Conservation (phyloP, 2,888 invertebrate genomes). For the Aporophyla nigra region DNA sequence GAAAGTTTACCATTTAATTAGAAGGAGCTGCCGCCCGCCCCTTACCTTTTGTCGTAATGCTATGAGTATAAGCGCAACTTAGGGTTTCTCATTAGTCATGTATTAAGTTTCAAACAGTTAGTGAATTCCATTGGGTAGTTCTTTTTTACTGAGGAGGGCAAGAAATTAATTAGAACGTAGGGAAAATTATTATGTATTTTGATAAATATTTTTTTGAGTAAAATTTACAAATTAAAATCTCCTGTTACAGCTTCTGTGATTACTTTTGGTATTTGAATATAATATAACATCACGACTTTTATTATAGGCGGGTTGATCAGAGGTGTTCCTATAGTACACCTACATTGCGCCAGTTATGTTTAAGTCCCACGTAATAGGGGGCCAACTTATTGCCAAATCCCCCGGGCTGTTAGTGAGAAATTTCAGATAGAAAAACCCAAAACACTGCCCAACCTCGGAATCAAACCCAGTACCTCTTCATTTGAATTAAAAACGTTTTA, state of each 20-base stretch:
- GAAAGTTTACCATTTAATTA: conserved; percentile 91
- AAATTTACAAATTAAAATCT: background rate
- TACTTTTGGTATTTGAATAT: background rate
- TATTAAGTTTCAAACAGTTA: conserved; percentile 78
- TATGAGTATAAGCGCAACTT: conserved; percentile 84
- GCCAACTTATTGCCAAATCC: too few relatives aligned
- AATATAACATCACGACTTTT: too few relatives aligned
- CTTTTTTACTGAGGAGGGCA: conserved; percentile 1
- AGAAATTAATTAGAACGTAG: conserved; percentile 2
- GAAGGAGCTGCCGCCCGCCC: conserved; percentile 83
- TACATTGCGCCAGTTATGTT: too few relatives aligned
- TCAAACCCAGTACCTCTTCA: too few relatives aligned
- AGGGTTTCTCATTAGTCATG: conserved; percentile 85
- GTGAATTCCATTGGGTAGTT: conserved; percentile 35
- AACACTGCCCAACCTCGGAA: too few relatives aligned
- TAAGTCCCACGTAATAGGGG: too few relatives aligned
- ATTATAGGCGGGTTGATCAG: too few relatives aligned
- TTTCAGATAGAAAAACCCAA: too few relatives aligned
- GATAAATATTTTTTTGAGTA: background rate
- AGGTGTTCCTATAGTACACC: too few relatives aligned
- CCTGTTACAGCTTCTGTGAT: background rate
- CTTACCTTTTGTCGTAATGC: conserved; percentile 86
- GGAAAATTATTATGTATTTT: background rate
- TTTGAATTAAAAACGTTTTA: too few relatives aligned
- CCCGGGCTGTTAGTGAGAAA: too few relatives aligned